Evolutionary conservation across 2,888 invertebrate genomes (phyloP), one percentile per base, ranked within the genome.

Genomic region (Tolmerus cingulatus): DNA sequence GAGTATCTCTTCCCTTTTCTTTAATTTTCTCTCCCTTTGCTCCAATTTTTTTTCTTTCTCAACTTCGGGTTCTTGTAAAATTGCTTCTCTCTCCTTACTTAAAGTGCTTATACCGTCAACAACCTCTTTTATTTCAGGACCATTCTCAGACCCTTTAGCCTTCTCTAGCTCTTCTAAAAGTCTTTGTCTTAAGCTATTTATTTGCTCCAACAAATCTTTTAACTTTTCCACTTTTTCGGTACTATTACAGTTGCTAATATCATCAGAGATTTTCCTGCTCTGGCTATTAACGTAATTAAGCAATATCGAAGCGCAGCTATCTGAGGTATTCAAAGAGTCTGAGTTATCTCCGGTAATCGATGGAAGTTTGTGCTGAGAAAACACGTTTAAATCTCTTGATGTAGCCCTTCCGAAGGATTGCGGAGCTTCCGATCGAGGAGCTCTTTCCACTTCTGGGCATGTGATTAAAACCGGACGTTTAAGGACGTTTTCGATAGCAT

Each of bases 401-500:
- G 34, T 77, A 23, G 30, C 14, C 40, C 30, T 55, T 46, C n/a
- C 77, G 30, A 55, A 27, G n/a, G 16, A 51, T 12, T 27, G 14
- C 46, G 74, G n/a, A 46, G 1, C 12, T 30, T 8, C 23, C n/a
- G 43, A 5, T n/a, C 19, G 57, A 30, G 46, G 16, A 1, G n/a
- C 5, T 30, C 55, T 34, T 19, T 77, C 77, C 40, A 91, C 89
- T 87, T 91, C 91, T 0, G 92, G 91, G 23, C 92, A 92, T 0
- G 92, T 92, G 19, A 93, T 91, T 14, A 92, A 90, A 1, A 91
- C 90, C 3, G 92, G 92, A n/a, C 91, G 90, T 87, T 90, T 88
- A 2, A 92, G 88, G 87, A 92, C 89, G 88, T 93, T 92, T 88
- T 94, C 93, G 88, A 94, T 92, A 0, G 93, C 93, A 66, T 93